phyloP scores from a whole-genome alignment of 92 coral and sea anemone genomes.

The Epizoanthus illoricatus region DNA sequence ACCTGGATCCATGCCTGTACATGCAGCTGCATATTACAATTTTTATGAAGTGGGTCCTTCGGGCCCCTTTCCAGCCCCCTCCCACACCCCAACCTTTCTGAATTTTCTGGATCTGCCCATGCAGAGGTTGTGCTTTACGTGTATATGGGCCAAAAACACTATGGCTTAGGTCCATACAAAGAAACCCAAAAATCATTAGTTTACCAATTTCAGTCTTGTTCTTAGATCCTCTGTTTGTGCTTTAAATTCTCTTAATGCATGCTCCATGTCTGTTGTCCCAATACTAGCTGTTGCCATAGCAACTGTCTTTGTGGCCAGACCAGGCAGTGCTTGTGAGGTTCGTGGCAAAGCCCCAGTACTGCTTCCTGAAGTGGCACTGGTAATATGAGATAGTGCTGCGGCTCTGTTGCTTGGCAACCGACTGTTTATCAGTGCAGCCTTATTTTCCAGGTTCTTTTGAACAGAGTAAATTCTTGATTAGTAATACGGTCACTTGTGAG shows the following conservation, averaged over 20 bases:
- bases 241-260: constrained; percentile 41
- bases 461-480: too few species aligned
- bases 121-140: too few species aligned
- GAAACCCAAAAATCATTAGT: too few species aligned
- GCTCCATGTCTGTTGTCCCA: constrained; percentile 49
- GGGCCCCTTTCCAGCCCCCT: too few species aligned
- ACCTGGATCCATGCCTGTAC: too few species aligned
- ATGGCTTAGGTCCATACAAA: too few species aligned
- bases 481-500: too few species aligned
- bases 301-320: constrained; percentile 36
- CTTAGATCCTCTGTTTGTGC: constrained; percentile 67
- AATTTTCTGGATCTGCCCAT: too few species aligned
- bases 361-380: neutral
- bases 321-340: neutral
- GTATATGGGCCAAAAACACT: too few species aligned
- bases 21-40: too few species aligned
- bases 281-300: constrained; percentile 44
- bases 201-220: constrained; percentile 74
- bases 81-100: too few species aligned
- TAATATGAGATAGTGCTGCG: neutral
- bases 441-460: neutral
- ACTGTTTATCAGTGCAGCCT: neutral
- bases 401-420: constrained; percentile 7
- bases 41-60: too few species aligned
- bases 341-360: neutral